Evolutionary conservation across 2,888 invertebrate species (phyloP).

Genomic region (Galerucella pusilla): DNA sequence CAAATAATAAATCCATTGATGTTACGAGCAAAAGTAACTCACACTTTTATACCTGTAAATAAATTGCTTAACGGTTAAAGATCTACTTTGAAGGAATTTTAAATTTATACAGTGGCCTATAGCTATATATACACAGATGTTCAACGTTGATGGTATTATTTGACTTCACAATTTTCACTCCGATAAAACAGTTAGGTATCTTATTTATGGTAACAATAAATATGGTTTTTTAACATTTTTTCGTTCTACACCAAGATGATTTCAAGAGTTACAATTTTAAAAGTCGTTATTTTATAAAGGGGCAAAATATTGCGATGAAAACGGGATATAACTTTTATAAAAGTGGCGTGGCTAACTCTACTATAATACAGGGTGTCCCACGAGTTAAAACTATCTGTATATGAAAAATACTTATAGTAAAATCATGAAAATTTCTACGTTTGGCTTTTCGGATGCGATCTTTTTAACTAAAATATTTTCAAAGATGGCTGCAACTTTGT

Average conservation of each 20-base stretch:
- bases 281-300: background rate
- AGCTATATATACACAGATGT: slow-evolving; percentile 21
- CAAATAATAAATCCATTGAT: background rate
- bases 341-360: no score
- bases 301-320: no score
- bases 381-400: no score
- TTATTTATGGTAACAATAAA: slow-evolving; percentile 8
- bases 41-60: slow-evolving; percentile 6
- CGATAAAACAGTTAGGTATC: slow-evolving; percentile 22
- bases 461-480: no score
- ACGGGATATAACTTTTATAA: no score
- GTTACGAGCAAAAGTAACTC: slow-evolving; percentile 7
- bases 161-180: slow-evolving; percentile 19
- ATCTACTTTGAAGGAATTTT: slow-evolving; percentile 18
- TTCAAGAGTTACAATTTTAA: background rate
- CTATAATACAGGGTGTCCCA: no score
- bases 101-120: slow-evolving; percentile 12
- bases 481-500: no score
- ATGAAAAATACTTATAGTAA: no score
- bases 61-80: slow-evolving; percentile 22
- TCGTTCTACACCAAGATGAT: background rate
- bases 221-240: background rate
- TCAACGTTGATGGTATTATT: slow-evolving; percentile 14
- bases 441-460: no score
- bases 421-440: no score